Evolutionary conservation across 1,140 invertebrate species (phyloP).

Genomic region (Colletes gigas): DNA sequence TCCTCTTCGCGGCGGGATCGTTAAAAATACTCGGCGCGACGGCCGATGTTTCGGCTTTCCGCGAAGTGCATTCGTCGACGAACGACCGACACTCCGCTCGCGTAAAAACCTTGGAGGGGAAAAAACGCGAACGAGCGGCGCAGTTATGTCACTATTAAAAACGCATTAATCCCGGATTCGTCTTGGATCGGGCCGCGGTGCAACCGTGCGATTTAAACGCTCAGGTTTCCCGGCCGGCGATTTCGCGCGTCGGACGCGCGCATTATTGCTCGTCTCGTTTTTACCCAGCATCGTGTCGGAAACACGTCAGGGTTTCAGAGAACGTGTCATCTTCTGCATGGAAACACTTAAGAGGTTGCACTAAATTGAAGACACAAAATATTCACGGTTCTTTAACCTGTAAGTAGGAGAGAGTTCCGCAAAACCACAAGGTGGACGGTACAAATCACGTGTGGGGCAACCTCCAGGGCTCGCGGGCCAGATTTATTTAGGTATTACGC

Average conservation of each 20-base stretch:
- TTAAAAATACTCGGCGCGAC: constrained; percentile 49
- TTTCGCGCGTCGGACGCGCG: constrained; percentile 41
- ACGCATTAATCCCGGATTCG: constrained; percentile 72
- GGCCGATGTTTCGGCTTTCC: constrained; percentile 46
- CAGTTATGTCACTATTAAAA: constrained; percentile 75
- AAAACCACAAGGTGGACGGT: no score
- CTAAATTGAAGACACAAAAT: no score
- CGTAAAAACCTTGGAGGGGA: constrained; percentile 25
- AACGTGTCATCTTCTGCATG: constrained; percentile 16
- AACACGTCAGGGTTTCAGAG: background rate
- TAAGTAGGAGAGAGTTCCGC: no score
- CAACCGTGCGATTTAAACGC: constrained; percentile 51
- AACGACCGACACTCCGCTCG: background rate
- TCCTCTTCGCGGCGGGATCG: constrained; percentile 18
- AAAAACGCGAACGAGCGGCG: constrained; percentile 49
- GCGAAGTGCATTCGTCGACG: constrained; percentile 34
- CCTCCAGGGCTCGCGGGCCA: no score
- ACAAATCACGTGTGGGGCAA: no score
- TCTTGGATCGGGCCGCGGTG: constrained; percentile 41
- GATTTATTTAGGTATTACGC: no score
- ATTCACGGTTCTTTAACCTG: background rate
- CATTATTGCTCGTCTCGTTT: constrained; percentile 41
- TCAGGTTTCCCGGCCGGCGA: constrained; percentile 37
- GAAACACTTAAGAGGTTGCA: background rate
- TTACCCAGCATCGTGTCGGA: constrained; percentile 16